phyloP scores from a whole-genome alignment of 2,113 vertebrate species.

The Sphaerodactylus townsendi region DNA sequence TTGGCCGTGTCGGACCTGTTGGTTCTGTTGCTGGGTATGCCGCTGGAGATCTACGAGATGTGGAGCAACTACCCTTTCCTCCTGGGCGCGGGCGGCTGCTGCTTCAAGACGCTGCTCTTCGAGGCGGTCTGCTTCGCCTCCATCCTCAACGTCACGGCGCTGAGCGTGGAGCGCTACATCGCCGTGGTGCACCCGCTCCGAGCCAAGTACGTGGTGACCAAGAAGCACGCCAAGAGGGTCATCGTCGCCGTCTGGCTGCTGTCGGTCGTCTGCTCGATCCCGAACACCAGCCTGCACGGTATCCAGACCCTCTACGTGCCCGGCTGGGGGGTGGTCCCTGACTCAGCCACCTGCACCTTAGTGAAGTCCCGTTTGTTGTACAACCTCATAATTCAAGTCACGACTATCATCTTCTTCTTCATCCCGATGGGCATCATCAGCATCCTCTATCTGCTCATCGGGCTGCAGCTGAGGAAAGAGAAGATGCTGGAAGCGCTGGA shows the following conservation, averaged over 20 bases:
- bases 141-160: slow-evolving; percentile 90
- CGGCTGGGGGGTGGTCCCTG: slow-evolving; percentile 66
- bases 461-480: slow-evolving; percentile 83
- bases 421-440: slow-evolving; percentile 91
- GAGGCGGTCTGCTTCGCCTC: slow-evolving; percentile 94
- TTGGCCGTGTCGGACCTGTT: slow-evolving; percentile 90
- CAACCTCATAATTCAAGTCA: slow-evolving; percentile 88
- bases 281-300: slow-evolving; percentile 93
- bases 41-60: slow-evolving; percentile 91
- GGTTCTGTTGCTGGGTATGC: slow-evolving; percentile 91
- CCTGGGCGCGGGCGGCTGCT: slow-evolving; percentile 84
- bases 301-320: slow-evolving; percentile 70
- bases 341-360: slow-evolving; percentile 80
- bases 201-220: slow-evolving; percentile 88
- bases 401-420: slow-evolving; percentile 88
- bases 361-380: slow-evolving; percentile 83
- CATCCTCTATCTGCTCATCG: slow-evolving; percentile 88
- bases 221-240: slow-evolving; percentile 84
- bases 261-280: slow-evolving; percentile 86
- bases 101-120: slow-evolving; percentile 89
- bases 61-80: slow-evolving; percentile 94
- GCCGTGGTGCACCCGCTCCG: slow-evolving; percentile 90
- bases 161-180: slow-evolving; percentile 92
- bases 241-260: slow-evolving; percentile 83
- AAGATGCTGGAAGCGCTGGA: slow-evolving; percentile 76